Percentiles rank a stretch among this genome's conserved stretches.
These are phyloP conservation scores for Etheostoma perlongum DNA, from an alignment of 2,797 vertebrate genomes.

Conservation along the genomic window DNA sequence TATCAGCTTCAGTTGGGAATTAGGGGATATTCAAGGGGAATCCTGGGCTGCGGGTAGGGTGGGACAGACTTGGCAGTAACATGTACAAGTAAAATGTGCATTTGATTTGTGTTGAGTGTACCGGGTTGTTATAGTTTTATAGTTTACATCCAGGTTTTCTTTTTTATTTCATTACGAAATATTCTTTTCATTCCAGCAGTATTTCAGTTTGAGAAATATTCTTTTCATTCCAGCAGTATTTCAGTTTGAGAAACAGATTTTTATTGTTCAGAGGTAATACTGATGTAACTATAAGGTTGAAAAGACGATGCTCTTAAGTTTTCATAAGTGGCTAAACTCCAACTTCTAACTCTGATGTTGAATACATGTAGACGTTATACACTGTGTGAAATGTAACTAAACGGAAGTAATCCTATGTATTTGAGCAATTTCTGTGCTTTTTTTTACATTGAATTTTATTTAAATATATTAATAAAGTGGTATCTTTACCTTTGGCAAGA, in stretches of 20 bases:
- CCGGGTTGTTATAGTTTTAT: conserved; percentile 26
- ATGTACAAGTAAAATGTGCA: conserved; percentile 51
- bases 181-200: conserved; percentile 34
- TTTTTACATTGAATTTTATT: not conserved
- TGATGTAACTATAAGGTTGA: conserved; percentile 8
- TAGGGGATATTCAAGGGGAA: conserved; percentile 62
- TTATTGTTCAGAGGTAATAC: conserved; percentile 4
- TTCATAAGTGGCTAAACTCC: conserved; percentile 6
- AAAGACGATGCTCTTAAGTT: not conserved
- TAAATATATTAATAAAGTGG: not conserved
- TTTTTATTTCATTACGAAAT: conserved; percentile 31
- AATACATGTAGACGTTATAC: not conserved
- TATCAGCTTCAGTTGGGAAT: conserved; percentile 69
- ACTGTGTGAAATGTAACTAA: not conserved
- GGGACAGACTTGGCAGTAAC: conserved; percentile 45
- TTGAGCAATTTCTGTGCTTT: not conserved
- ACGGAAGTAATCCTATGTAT: not conserved
- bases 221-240: conserved; percentile 37
- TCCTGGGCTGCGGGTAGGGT: conserved; percentile 53
- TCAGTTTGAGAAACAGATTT: not conserved
- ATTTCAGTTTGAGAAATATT: conserved; percentile 35
- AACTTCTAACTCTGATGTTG: not conserved
- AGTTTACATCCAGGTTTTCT: conserved; percentile 27
- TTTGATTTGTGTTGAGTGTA: conserved; percentile 54
- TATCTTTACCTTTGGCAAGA: not conserved